Base-by-base conservation (phyloP, 2,888 invertebrate genomes). In the Pinctada fucata region DNA sequence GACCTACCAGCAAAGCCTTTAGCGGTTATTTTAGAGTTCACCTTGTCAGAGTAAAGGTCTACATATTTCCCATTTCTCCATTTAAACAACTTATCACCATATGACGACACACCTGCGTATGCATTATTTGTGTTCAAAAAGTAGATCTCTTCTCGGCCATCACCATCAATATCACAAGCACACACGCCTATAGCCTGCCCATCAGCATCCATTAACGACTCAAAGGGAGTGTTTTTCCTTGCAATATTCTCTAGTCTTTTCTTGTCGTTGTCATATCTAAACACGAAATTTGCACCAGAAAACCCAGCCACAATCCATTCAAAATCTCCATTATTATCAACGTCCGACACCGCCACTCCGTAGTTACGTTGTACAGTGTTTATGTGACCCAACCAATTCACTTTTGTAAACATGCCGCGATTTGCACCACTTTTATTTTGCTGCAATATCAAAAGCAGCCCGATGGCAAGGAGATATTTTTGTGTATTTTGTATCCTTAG, bases 131-230 rank as follows among this genome's bases (percentile, higher is more conserved):
- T 85, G 80, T 90, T 91, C 10, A 90, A 82, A 45, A 91, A 82
- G 72, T 91, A 91, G 4, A 91, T 88, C 79, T 91, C 91, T 78
- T 91, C 90, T 31, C 71, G 64, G 1, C 91, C 91, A 79, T 91
- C 90, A 4, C 91, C 91, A 67, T 91, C 91, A 2, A 91, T 85
- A 76, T 91, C 91, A 85, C 90, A 90, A 0, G 90, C 87, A 78
- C 88, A 87, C 16, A 90, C 88, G 3, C 88, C 87, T 10, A 88
- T 88, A 0, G 88, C 88, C 52, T 84, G 81, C 51, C 90, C 90
- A 13, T 51, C 65, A 2, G 73, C 63, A 71, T 90, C 90, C 73
- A 84, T 83, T 67, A 90, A 78, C 5, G 80, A 82, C 67, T 83
- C 84, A 76, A 81, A 89, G 0, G 87, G 87, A 0, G 85, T 83